A percentile compares a stretch with the other conserved stretches of the same genome.
Evolutionary conservation across 2,888 invertebrate genomes (phyloP).

Genomic region (Cosmia trapezina): DNA sequence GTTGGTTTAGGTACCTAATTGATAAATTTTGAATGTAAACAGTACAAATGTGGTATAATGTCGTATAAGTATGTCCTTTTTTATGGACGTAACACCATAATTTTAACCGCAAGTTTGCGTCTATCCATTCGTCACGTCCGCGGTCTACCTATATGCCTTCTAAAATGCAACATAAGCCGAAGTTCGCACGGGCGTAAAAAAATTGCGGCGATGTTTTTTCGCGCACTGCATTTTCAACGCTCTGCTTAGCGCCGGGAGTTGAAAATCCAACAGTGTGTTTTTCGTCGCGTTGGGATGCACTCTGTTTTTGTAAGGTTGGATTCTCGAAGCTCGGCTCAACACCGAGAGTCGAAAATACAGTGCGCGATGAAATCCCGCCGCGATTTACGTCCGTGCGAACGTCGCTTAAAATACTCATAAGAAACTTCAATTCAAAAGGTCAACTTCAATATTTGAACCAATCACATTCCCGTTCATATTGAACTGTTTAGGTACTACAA

Average conservation of each 20-base stretch:
- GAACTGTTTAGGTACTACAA: conserved; percentile 35
- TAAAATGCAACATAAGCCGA: conserved; percentile 29
- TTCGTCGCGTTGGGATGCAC: too few species aligned
- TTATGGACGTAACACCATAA: background rate
- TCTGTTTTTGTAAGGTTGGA: too few species aligned
- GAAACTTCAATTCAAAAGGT: conserved; percentile 19
- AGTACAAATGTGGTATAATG: background rate
- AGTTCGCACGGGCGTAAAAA: too few species aligned
- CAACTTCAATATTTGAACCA: conserved; percentile 21
- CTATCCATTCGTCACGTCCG: conserved; percentile 6
- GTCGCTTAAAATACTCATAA: conserved; percentile 7
- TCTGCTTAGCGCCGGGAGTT: too few species aligned
- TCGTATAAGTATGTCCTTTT: background rate
- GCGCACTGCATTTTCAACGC: too few species aligned
- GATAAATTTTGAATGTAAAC: conserved; percentile 9
- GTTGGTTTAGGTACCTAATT: conserved; percentile 38
- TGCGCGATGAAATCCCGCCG: too few species aligned
- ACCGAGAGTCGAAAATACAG: too few species aligned
- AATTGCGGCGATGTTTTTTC: too few species aligned
- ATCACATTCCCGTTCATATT: conserved; percentile 27
- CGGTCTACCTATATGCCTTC: background rate
- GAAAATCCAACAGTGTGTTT: too few species aligned
- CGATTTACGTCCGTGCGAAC: too few species aligned
- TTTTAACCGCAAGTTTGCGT: conserved; percentile 2
- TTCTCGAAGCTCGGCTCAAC: too few species aligned